These are phyloP conservation scores for Oryzias celebensis DNA, from an alignment of 2,113 vertebrate species.

Conservation along the genomic window DNA sequence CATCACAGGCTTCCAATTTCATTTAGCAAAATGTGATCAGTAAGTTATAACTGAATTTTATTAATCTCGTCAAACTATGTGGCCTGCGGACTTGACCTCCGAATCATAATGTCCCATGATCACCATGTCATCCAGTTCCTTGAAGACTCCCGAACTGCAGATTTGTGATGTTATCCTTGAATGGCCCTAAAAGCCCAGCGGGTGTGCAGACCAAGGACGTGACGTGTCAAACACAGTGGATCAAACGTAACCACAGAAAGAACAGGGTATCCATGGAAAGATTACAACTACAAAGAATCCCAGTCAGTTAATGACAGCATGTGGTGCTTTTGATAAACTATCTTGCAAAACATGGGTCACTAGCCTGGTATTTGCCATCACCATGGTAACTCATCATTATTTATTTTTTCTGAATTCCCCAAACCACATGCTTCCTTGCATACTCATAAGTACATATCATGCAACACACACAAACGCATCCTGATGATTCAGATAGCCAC, in stretches of 20 bases:
- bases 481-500: slow-evolving; percentile 63
- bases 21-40: slow-evolving; percentile 39
- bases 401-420: slow-evolving; percentile 72
- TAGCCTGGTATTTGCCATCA: slow-evolving; percentile 56
- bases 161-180: slow-evolving; percentile 17
- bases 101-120: slow-evolving; percentile 8
- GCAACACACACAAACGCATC: slow-evolving; percentile 17
- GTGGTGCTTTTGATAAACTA: slow-evolving; percentile 39
- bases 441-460: slow-evolving; percentile 16
- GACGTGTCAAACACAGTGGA: slow-evolving; percentile 36
- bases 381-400: slow-evolving; percentile 68
- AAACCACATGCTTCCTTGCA: slow-evolving; percentile 12
- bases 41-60: slow-evolving; percentile 29
- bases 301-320: slow-evolving; percentile 31
- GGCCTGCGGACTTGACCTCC: background rate
- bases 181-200: slow-evolving; percentile 1
- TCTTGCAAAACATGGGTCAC: slow-evolving; percentile 49
- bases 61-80: slow-evolving; percentile 12
- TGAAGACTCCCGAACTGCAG: background rate
- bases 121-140: slow-evolving; percentile 4
- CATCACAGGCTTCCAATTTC: slow-evolving; percentile 10
- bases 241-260: slow-evolving; percentile 26
- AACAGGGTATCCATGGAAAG: slow-evolving; percentile 40
- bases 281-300: slow-evolving; percentile 40
- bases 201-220: slow-evolving; percentile 20